These are phyloP conservation scores for Neotoxoptera formosana DNA, from an alignment of 1,140 invertebrate species.

Conservation along the genomic window DNA sequence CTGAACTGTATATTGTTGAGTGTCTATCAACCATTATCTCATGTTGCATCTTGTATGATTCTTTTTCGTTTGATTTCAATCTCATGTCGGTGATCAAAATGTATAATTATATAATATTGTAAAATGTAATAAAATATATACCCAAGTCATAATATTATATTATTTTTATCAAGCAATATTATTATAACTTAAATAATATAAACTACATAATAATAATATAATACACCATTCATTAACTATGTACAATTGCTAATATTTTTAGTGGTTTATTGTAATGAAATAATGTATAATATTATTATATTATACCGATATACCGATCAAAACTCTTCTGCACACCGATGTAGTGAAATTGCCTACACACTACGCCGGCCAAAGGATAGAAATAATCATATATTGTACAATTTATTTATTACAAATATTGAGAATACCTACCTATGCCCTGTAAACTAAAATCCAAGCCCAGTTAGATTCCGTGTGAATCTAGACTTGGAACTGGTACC, in stretches of 20 bases:
- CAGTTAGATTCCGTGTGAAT: background rate
- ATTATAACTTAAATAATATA: background rate
- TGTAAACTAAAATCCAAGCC: background rate
- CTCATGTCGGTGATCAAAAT: background rate
- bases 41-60: background rate
- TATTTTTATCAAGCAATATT: too few species aligned
- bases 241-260: background rate
- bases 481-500: background rate
- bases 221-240: background rate
- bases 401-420: too few species aligned
- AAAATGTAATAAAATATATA: too few species aligned
- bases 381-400: background rate
- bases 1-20: background rate
- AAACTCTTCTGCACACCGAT: background rate
- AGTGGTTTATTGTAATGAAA: background rate
- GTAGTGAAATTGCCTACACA: background rate
- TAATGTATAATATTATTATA: background rate
- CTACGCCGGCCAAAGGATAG: background rate
- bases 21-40: background rate
- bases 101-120: too few species aligned
- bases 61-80: background rate
- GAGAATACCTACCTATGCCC: too few species aligned
- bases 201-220: background rate
- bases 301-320: too few species aligned
- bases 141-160: too few species aligned